These are phyloP conservation scores for Drosophila kokeensis DNA, from an alignment of 2,888 invertebrate genomes.

Conservation along the genomic window DNA sequence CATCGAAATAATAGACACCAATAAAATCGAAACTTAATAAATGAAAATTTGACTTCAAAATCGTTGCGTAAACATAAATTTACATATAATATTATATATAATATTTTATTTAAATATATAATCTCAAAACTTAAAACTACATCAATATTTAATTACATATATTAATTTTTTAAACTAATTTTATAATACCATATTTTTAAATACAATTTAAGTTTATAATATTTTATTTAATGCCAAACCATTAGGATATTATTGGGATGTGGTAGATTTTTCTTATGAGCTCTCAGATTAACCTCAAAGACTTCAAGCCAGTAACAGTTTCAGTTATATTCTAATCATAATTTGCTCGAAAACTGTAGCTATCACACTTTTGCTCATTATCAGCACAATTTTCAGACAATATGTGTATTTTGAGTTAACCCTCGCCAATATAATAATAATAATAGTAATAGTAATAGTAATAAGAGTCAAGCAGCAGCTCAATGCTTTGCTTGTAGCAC, in stretches of 20 bases:
- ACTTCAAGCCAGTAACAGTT: neutral
- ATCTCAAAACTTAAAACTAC: no score
- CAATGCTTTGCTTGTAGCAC: conserved; percentile 54
- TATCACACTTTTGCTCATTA: neutral
- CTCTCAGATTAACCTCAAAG: neutral
- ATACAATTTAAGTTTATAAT: neutral
- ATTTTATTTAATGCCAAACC: no score
- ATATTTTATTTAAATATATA: neutral
- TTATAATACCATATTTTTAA: no score
- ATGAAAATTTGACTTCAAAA: neutral
- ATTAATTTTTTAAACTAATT: no score
- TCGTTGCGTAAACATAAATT: neutral
- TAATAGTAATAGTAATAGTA: conserved; percentile 24
- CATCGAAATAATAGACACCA: neutral
- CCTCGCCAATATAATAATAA: conserved; percentile 42
- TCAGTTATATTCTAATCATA: neutral
- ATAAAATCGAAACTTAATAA: neutral
- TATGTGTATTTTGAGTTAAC: conserved; percentile 22
- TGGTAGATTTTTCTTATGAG: neutral
- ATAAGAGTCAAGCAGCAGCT: conserved; percentile 48
- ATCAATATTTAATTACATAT: no score
- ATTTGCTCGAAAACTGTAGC: neutral
- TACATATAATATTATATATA: no score
- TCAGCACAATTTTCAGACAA: neutral
- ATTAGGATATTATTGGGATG: no score